These are phyloP conservation scores for Mohoua ochrocephala DNA, from an alignment of 2,113 vertebrate genomes.

Conservation along the genomic window DNA sequence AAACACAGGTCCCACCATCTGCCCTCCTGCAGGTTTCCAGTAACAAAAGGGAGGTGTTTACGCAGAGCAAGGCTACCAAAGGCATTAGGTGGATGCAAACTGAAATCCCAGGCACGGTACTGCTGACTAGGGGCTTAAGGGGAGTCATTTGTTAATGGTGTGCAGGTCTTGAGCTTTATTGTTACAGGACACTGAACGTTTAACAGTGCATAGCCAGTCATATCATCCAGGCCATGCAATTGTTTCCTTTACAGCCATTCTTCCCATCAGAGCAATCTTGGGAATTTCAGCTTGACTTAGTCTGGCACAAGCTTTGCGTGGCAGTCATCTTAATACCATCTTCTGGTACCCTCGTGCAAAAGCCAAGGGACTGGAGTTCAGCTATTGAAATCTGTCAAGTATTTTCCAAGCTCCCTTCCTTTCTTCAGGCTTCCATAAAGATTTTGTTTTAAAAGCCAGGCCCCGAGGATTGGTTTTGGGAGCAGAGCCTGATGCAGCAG, in stretches of 20 bases:
- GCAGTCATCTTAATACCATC: not conserved
- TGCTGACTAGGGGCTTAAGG: not conserved
- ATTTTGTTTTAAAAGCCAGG: not conserved
- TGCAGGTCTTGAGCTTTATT: not conserved
- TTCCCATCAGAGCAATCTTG: not conserved
- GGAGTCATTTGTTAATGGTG: not conserved
- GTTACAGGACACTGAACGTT: not conserved
- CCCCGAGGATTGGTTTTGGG: not conserved
- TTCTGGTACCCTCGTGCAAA: not conserved
- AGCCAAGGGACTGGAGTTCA: not conserved
- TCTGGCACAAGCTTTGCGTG: rapidly evolving
- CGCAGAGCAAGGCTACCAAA: not conserved
- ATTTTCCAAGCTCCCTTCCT: not conserved
- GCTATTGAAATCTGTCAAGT: not conserved
- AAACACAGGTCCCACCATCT: not conserved
- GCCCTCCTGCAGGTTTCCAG: not conserved
- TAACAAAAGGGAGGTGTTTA: not conserved
- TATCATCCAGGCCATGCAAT: not conserved
- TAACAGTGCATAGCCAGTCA: not conserved
- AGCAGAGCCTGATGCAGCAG: not conserved
- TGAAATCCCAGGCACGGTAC: not conserved
- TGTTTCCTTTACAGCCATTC: not conserved
- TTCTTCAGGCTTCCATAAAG: not conserved
- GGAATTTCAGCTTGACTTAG: not conserved
- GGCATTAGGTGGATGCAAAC: not conserved